A percentile compares a stretch with the other conserved stretches of the same genome.
Conservation (phyloP, 2,113 vertebrate genomes). For the Meles meles region DNA sequence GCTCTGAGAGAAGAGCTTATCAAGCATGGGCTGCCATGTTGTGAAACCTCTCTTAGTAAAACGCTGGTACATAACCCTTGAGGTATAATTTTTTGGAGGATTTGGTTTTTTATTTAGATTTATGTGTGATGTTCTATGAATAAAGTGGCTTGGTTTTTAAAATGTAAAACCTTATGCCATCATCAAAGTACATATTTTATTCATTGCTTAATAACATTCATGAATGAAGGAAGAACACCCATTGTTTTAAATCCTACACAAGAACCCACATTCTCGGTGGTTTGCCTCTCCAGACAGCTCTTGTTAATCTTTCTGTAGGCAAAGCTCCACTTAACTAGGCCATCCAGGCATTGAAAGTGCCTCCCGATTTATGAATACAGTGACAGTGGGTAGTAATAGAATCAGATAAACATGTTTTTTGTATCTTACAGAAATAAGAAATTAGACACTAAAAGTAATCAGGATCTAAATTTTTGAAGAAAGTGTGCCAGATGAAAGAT, state of each 20-base stretch:
- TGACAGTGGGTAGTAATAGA: background rate
- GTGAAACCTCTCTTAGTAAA: background rate
- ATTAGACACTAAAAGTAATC: background rate
- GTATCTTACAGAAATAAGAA: conserved; percentile 22
- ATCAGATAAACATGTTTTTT: background rate
- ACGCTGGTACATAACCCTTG: background rate
- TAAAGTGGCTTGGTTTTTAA: background rate
- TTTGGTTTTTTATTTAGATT: background rate
- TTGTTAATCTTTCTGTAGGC: background rate
- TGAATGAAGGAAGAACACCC: background rate
- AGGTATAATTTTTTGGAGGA: background rate
- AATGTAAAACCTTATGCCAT: background rate
- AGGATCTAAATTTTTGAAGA: background rate
- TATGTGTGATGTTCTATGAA: background rate
- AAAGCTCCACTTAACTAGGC: background rate
- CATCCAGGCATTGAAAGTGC: background rate
- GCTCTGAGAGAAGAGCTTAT: background rate
- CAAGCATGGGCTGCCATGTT: conserved; percentile 6
- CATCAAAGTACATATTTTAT: background rate
- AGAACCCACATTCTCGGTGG: background rate
- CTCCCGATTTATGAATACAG: background rate
- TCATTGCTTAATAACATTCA: background rate
- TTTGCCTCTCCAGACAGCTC: background rate
- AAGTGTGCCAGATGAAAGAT: background rate
- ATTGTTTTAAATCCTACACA: background rate